Evolutionary conservation across 2,888 invertebrate species (phyloP), one percentile per base, ranked within the genome.

Genomic region (Hirtodrosophila duncani): DNA sequence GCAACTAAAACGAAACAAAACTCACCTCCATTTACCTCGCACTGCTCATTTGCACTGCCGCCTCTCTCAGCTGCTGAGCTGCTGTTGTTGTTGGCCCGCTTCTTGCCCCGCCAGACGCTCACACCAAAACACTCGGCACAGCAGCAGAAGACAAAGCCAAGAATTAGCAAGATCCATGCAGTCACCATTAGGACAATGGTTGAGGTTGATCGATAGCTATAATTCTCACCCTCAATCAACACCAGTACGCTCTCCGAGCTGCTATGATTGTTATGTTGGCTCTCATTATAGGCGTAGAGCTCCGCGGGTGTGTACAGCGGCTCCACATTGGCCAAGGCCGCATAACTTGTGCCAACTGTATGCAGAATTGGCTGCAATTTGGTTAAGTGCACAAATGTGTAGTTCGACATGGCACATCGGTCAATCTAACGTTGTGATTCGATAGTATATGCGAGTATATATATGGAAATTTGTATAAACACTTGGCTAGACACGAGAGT

Each of bases 121-220:
- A 81, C 62, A 20, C 75, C 80, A 10, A 81, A 83, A 55, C 83
- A 85, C 46, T 85, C 86, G 18, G 83, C 77, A 50, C 85, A 85
- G 56, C 85, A 85, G 62, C 85, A 85, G 33, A 85, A 66, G 24
- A 82, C 75, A 52, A 85, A 84, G 8, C 83, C 81, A 30, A 84
- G 48, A 27, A 85, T 81, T 56, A 85, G 68, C 11, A 85, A 48
- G 9, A 77, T 67, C 85, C 85, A 85, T n/a, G 86, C 85, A 36
- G 67, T 43, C 14, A 85, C 67, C 86, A 85, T 85, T 21, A 85
- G 63, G n/a, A 77, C 70, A 48, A 84, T 81, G 48, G 83, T 80
- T 27, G 83, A 72, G 18, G 79, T 81, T 33, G 74, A 75, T 3
- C 71, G 78, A 39, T 75, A 57, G 39, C 56, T 63, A 49, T 64